A percentile compares a stretch with the other conserved stretches of the same genome.
Evolutionary conservation across 2,113 vertebrate genomes (phyloP).

Genomic region (Brachyhypopomus occidentalis): DNA sequence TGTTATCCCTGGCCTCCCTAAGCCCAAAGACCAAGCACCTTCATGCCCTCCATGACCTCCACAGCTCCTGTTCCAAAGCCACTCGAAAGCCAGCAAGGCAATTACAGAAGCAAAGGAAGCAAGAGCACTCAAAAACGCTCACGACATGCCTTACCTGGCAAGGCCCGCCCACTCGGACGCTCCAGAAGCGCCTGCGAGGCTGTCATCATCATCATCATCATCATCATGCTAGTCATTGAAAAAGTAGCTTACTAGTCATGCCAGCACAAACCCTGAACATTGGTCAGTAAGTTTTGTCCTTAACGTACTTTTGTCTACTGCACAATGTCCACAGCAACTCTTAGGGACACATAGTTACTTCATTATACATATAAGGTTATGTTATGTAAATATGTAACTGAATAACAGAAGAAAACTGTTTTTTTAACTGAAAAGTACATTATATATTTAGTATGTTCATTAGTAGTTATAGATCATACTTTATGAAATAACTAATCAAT

Average conservation of each 20-base stretch:
- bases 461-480: too few species aligned
- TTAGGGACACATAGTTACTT: neutral
- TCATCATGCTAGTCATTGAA: slow-evolving; percentile 62
- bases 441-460: too few species aligned
- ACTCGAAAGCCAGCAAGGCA: slow-evolving; percentile 35
- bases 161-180: slow-evolving; percentile 33
- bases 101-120: neutral
- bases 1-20: neutral
- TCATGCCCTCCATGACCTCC: neutral
- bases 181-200: slow-evolving; percentile 37
- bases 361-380: too few species aligned
- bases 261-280: slow-evolving; percentile 49
- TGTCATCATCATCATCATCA: slow-evolving; percentile 53
- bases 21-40: slow-evolving; percentile 6
- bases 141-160: slow-evolving; percentile 62
- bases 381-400: too few species aligned
- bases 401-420: too few species aligned
- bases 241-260: slow-evolving; percentile 59
- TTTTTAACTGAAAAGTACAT: too few species aligned
- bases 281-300: neutral
- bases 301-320: neutral
- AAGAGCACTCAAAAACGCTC: slow-evolving; percentile 32
- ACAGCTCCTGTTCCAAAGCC: slow-evolving; percentile 30
- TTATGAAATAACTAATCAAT: neutral
- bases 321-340: neutral